These are phyloP conservation scores for Orchestes rusci DNA, from an alignment of 2,888 invertebrate genomes.

Conservation along the genomic window DNA sequence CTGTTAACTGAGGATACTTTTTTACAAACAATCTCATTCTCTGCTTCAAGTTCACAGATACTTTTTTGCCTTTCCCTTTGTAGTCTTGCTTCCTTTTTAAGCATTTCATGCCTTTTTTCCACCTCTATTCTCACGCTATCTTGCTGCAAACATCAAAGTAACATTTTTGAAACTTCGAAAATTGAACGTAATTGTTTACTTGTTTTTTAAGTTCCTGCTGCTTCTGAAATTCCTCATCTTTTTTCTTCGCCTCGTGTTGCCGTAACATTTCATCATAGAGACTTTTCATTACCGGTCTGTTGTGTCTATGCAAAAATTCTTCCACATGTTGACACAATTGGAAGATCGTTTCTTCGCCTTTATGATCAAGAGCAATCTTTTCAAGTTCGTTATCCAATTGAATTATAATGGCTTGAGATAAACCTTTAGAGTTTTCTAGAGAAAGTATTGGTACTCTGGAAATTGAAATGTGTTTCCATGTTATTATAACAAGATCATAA, in stretches of 20 bases:
- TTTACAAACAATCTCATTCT: slow-evolving; percentile 21
- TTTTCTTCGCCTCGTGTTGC: slow-evolving; percentile 59
- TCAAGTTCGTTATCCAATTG: slow-evolving; percentile 56
- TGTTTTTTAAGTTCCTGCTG: slow-evolving; percentile 60
- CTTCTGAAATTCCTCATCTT: slow-evolving; percentile 54
- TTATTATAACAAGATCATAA: slow-evolving; percentile 1
- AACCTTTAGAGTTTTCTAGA: slow-evolving; percentile 68
- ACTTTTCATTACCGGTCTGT: slow-evolving; percentile 72
- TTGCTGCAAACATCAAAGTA: slow-evolving; percentile 42
- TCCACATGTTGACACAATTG: slow-evolving; percentile 73
- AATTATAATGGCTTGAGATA: slow-evolving; percentile 63
- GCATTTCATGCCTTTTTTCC: slow-evolving; percentile 67
- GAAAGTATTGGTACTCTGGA: slow-evolving; percentile 58
- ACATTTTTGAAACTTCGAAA: background rate
- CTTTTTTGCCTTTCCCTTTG: slow-evolving; percentile 39
- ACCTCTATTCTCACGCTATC: slow-evolving; percentile 70
- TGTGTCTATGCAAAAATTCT: slow-evolving; percentile 71
- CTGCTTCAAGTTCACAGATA: slow-evolving; percentile 28
- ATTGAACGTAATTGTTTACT: background rate
- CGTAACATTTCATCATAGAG: slow-evolving; percentile 89
- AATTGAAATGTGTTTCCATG: no score
- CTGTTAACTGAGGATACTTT: slow-evolving; percentile 20
- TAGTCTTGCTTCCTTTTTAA: slow-evolving; percentile 59
- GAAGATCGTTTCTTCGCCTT: slow-evolving; percentile 82
- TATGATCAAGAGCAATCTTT: slow-evolving; percentile 48